Base-by-base conservation (phyloP, 2,113 vertebrate species). In the Clarias macrocephalus region DNA sequence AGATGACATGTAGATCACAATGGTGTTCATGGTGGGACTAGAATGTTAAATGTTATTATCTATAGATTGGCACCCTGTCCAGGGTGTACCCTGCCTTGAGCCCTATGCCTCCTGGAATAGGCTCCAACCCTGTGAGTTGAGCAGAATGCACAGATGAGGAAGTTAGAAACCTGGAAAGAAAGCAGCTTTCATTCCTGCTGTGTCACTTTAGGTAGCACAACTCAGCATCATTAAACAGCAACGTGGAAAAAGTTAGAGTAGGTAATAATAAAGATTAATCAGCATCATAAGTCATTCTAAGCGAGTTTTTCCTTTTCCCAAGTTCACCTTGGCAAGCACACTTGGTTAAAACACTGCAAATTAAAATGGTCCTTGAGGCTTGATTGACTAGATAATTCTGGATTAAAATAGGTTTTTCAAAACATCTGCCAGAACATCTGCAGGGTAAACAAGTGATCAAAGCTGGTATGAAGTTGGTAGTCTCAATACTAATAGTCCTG, bases 341-440 rank as follows among this genome's bases (percentile, higher is more conserved):
- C 6, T n/a, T 56, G 52, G 16, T 77, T 77, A 23, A 28, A 28
- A 0, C n/a, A 6, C 3, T 42, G 52, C 42, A 37, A 37, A 19
- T 42, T 42, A 42, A 73, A 73, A 42, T 42, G 19, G 19, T 82
- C 16, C 13, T 16, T 65, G 3, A 52, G 54, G 81, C 21, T 68
- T 52, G 11, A 54, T 48, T 54, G 16, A 52, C 48, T 70, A 21
- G 63, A 56, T 56, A 68, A 54, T 8, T 30, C 63, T 21, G n/a
- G 42, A 83, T 83, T 52, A 70, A 70, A 57, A n/a, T 57, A 33
- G 66, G 56, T n/a, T 73, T 7, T 18, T 16, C 21, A 25, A 30
- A 77, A 57, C 37, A 77, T 84, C 52, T 80, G 60, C 59, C 63
- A 79, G 52, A 70, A 56, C 59, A 83, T 73, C 85, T 86, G 60